phyloP scores from a whole-genome alignment of 2,888 invertebrate species.

The Leptopterna dolabrata region DNA sequence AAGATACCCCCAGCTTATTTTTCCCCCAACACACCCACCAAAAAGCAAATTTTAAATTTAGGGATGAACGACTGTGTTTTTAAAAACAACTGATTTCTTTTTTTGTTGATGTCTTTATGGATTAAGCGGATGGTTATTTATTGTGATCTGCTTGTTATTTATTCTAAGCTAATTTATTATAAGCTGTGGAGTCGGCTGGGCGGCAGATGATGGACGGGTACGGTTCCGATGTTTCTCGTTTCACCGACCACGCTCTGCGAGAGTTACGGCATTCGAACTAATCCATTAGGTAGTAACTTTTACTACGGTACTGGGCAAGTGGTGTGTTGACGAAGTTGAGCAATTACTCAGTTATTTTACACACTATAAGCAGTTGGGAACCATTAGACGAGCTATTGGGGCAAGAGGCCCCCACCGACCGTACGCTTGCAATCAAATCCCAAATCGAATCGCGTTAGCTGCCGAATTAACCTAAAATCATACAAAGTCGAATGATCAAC shows the following conservation, averaged over 20 bases:
- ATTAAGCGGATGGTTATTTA: too few relatives aligned
- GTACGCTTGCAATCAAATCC: not conserved
- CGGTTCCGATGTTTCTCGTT: not conserved
- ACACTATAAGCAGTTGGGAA: conserved; percentile 4
- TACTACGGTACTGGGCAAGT: not conserved
- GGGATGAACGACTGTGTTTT: too few relatives aligned
- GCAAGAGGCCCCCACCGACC: not conserved
- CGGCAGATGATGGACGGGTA: not conserved
- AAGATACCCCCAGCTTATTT: too few relatives aligned
- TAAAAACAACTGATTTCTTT: too few relatives aligned
- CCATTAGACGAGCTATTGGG: conserved; percentile 9
- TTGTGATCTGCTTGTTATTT: too few relatives aligned
- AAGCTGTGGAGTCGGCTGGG: not conserved
- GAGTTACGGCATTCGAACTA: conserved; percentile 36
- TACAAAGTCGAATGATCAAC: not conserved
- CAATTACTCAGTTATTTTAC: conserved; percentile 18
- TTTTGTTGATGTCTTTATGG: too few relatives aligned
- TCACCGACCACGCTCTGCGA: not conserved
- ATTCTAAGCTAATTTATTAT: too few relatives aligned
- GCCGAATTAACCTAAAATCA: not conserved
- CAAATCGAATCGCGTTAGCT: not conserved
- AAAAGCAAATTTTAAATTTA: too few relatives aligned
- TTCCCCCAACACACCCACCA: too few relatives aligned
- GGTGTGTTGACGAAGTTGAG: conserved; percentile 9
- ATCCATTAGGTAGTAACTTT: conserved; percentile 34